These are phyloP conservation scores for Pollenia labialis DNA, from an alignment of 2,888 invertebrate genomes.

Conservation along the genomic window DNA sequence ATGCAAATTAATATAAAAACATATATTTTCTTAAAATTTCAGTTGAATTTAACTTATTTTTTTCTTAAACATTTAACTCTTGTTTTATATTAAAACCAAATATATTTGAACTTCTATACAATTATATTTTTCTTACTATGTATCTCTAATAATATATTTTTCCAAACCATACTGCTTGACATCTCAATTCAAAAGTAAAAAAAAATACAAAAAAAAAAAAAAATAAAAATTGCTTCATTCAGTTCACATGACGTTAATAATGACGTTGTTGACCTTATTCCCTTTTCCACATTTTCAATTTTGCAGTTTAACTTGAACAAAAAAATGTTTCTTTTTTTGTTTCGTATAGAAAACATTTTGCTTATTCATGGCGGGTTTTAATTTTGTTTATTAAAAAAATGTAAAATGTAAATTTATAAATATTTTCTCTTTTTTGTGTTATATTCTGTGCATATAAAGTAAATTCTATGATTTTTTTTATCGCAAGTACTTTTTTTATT, in stretches of 20 bases:
- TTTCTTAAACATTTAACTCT: too few relatives aligned
- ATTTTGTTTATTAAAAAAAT: conserved; percentile 27
- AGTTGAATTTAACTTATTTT: too few relatives aligned
- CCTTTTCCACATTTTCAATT: conserved; percentile 41
- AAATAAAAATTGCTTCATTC: conserved; percentile 5
- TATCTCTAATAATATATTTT: not conserved
- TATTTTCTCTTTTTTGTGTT: conserved; percentile 35
- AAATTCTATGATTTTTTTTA: conserved; percentile 45
- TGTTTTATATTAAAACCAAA: too few relatives aligned
- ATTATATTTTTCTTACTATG: not conserved
- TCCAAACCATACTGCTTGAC: not conserved
- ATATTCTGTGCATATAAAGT: conserved; percentile 30
- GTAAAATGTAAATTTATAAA: conserved; percentile 23
- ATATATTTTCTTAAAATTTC: too few relatives aligned
- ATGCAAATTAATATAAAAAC: too few relatives aligned
- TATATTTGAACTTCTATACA: too few relatives aligned
- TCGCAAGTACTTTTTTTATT: conserved; percentile 7
- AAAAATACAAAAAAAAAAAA: not conserved
- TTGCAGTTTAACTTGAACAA: conserved; percentile 41
- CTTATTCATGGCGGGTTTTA: conserved; percentile 44
- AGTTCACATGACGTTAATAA: not conserved
- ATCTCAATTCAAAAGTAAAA: not conserved
- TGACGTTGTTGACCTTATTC: conserved; percentile 56
- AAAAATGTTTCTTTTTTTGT: conserved; percentile 20
- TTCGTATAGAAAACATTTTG: conserved; percentile 24